Evolutionary conservation across 2,113 vertebrate genomes (phyloP), one percentile per base, ranked within the genome.

Genomic region (Tachysurus fulvidraco): DNA sequence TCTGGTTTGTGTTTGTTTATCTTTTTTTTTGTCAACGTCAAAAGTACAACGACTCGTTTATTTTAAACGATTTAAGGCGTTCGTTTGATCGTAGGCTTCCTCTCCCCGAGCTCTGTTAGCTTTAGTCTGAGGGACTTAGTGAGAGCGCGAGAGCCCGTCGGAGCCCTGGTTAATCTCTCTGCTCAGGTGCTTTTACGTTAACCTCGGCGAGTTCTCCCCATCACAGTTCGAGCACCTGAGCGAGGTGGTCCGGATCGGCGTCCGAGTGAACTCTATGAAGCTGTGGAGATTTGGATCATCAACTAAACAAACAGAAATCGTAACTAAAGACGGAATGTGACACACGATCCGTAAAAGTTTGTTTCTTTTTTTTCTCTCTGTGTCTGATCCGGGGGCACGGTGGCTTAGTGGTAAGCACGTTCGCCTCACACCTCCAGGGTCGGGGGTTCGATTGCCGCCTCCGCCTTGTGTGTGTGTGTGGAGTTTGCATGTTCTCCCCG

Each of bases 41-140:
- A n/a, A n/a, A n/a, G 93, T 94, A 93, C 91, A 93, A 93, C 92
- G 91, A 93, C 91, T 93, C 60, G 91, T 92, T 93, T 90, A 92
- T 94, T 36, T 92, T 62, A 44, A 81, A 60, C 25, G 6, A 82
- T 65, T 64, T 16, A 28, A 92, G 90, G 83, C 86, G 87, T 87
- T 83, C 87, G 80, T 91, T 90, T 90, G 88, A 92, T 83, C 88
- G 86, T 71, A 84, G 46, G 84, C 87, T 92, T 83, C 80, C 86
- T 84, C 82, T 76, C 67, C 74, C 12, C 50, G 64, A 91, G 83
- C 90, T 82, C 62, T 55, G 36, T 4, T 44, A 30, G 3, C 41
- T 59, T 81, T 55, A 78, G 6, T 16, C 41, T 7, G 64, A 65
- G n/a, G 64, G 64, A 62, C 55, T 57, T 57, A 6, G 28, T 36